Percentiles rank a stretch among this genome's conserved stretches.
These are phyloP conservation scores for Monoplex corrugatus DNA, from an alignment of 2,888 invertebrate species.

Conservation along the genomic window DNA sequence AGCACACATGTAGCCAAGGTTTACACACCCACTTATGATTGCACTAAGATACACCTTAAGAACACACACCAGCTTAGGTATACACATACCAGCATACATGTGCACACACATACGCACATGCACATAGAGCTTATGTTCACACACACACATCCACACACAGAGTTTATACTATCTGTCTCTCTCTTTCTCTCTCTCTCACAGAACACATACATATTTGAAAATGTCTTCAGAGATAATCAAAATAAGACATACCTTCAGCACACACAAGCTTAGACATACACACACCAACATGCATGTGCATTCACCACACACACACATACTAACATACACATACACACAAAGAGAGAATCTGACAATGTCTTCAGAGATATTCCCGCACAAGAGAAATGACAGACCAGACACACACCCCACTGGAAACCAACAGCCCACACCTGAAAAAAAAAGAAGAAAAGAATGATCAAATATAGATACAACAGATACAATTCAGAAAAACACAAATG, in stretches of 20 bases:
- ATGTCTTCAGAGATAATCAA: not conserved
- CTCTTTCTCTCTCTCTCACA: too few species aligned
- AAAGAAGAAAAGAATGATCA: too few species aligned
- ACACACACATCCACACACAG: too few species aligned
- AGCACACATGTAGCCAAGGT: too few species aligned
- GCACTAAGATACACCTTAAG: too few species aligned
- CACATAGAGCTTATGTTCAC: too few species aligned
- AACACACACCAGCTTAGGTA: too few species aligned
- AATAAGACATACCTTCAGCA: not conserved
- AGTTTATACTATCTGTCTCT: too few species aligned
- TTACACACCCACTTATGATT: too few species aligned
- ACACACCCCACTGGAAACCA: slow-evolving; percentile 37
- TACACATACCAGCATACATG: not conserved
- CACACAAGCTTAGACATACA: slow-evolving; percentile 10
- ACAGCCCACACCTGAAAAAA: slow-evolving; percentile 36
- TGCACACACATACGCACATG: not conserved
- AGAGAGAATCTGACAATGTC: not conserved
- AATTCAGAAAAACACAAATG: too few species aligned
- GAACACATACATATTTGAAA: not conserved
- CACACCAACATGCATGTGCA: slow-evolving; percentile 12
- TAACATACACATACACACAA: slow-evolving; percentile 12
- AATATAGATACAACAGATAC: too few species aligned
- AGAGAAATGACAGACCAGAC: slow-evolving; percentile 36
- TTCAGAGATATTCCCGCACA: not conserved
- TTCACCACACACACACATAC: slow-evolving; percentile 20